These are phyloP conservation scores for Pteria penguin DNA, from an alignment of 2,888 invertebrate species.

Conservation along the genomic window DNA sequence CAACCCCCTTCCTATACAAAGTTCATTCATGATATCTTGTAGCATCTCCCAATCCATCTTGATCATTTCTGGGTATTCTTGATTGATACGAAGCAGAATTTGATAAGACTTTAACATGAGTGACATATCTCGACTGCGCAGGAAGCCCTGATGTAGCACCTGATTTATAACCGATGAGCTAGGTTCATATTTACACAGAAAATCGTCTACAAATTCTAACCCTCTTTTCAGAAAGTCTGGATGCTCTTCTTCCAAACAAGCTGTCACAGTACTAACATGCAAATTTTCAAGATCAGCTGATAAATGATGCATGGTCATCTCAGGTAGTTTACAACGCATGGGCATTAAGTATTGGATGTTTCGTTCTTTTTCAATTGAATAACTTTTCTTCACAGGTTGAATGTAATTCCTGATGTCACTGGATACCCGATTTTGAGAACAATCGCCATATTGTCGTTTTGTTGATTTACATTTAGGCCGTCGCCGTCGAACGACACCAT, in stretches of 20 bases:
- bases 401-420: background rate
- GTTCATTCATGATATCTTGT: constrained; percentile 24
- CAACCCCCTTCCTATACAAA: constrained; percentile 32
- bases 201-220: constrained; percentile 45
- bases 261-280: constrained; percentile 49
- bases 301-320: background rate
- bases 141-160: constrained; percentile 36
- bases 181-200: constrained; percentile 40
- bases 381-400: background rate
- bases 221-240: constrained; percentile 45
- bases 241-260: constrained; percentile 51
- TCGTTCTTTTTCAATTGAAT: background rate
- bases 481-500: background rate
- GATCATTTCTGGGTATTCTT: constrained; percentile 47
- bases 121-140: constrained; percentile 28
- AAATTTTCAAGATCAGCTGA: background rate
- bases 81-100: constrained; percentile 43
- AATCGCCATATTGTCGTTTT: background rate
- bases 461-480: background rate
- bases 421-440: background rate
- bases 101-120: constrained; percentile 39
- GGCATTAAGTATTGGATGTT: background rate
- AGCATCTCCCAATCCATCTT: constrained; percentile 50
- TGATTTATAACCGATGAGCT: constrained; percentile 32
- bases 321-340: background rate